Conservation (phyloP, 2,113 vertebrate species). For the Eubucco bourcierii region DNA sequence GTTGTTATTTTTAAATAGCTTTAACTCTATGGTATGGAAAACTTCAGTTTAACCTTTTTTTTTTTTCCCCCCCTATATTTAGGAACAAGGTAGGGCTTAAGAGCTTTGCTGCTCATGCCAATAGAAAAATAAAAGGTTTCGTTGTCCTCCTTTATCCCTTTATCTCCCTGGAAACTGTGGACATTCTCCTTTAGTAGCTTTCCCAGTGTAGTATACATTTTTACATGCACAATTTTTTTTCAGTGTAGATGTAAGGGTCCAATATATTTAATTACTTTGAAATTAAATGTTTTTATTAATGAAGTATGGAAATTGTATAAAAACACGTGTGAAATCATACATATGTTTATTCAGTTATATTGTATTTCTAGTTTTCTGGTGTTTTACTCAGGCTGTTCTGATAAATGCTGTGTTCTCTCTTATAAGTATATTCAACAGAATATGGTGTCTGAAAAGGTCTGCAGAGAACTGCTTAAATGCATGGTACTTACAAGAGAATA, state of each 20-base stretch:
- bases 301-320: not conserved
- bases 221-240: not conserved
- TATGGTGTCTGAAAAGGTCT: not conserved
- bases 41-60: not conserved
- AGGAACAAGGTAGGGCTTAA: not conserved
- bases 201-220: not conserved
- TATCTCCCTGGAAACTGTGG: conserved; percentile 59
- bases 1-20: not conserved
- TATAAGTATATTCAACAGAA: not conserved
- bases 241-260: not conserved
- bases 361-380: not conserved
- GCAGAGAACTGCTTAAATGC: not conserved
- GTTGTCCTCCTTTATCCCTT: conserved; percentile 9
- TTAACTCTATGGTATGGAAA: not conserved
- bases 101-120: not conserved
- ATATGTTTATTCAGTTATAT: not conserved
- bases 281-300: not conserved
- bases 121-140: not conserved
- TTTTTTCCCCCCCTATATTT: conserved; percentile 17
- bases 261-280: not conserved
- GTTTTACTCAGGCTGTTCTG: conserved; percentile 27
- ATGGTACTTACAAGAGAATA: not conserved
- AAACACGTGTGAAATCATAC: not conserved
- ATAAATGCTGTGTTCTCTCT: not conserved
- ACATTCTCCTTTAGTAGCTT: conserved; percentile 14